Evolutionary conservation across 1,140 invertebrate species (phyloP), one percentile per base, ranked within the genome.

Genomic region (Dinothrombium tinctorium): DNA sequence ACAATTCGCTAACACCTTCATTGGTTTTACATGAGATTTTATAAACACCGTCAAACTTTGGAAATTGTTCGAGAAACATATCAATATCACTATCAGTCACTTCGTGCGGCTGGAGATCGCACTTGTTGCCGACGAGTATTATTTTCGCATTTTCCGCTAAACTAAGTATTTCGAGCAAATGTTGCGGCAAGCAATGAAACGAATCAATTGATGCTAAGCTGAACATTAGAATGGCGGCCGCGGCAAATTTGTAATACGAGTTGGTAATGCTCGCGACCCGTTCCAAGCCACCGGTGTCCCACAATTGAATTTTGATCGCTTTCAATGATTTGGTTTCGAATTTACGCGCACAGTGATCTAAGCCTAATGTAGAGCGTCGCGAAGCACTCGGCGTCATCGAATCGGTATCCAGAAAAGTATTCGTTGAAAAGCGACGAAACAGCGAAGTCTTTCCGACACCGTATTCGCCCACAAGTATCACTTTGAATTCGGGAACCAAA

Each of bases 281-380:
- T 61, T 89, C 82, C 78, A 87, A 83, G 43, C 81, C 82, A 50
- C 81, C 81, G 32, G 82, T 89, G 53, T 89, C 82, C 81, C 81
- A 89, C 50, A 87, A 58, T 63, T 84, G 79, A 31, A 87, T 21
- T 23, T 42, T 42, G 14, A 48, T 46, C 7, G 24, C 2, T 26
- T 31, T 39, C 9, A 25, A 22, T 8, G 29, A 35, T 20, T 37
- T 17, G 4, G 31, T 22, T 26, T 45, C 46, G 33, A 47, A 48
- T n/a, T 28, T 28, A 9, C 44, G 24, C 21, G 25, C 31, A 55
- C 72, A 80, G 60, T 89, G 80, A 62, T 92, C 86, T 46, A 90
- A 63, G 17, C 83, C 84, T 45, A 90, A 61, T 4, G 86, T 89
- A 0, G 82, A 83, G 54, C 78, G 74, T 54, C 82, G 68, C 53